Percentiles rank a stretch among this genome's conserved stretches.
phyloP scores from a whole-genome alignment of 2,888 invertebrate genomes.

The Lasioglossum villosulum region DNA sequence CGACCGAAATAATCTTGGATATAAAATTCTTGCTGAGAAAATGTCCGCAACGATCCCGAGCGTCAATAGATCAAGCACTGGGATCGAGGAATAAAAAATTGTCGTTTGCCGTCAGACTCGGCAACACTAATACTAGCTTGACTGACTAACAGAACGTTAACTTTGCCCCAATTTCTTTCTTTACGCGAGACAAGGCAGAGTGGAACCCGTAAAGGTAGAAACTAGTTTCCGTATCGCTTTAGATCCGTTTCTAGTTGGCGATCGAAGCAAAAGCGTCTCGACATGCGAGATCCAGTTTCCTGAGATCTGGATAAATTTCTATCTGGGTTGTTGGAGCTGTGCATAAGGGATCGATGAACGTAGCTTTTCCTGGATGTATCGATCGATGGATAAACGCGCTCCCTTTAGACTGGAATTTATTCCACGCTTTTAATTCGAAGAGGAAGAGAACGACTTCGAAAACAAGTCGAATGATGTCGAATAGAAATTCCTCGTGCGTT shows the following conservation, averaged over 20 bases:
- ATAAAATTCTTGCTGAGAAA: neutral
- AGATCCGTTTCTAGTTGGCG: slow-evolving; percentile 10
- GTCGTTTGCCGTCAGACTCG: neutral
- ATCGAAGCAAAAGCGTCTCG: slow-evolving; percentile 28
- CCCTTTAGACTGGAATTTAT: neutral
- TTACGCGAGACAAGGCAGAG: neutral
- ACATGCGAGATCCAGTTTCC: slow-evolving; percentile 22
- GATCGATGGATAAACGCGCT: neutral
- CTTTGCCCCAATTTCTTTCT: slow-evolving; percentile 37
- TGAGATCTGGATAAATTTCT: slow-evolving; percentile 25
- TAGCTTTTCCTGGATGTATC: neutral
- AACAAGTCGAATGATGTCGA: neutral
- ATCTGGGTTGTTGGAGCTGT: neutral
- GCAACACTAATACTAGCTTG: neutral
- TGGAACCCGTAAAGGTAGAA: slow-evolving; percentile 25
- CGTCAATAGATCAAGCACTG: neutral
- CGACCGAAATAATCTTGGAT: neutral
- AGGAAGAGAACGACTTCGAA: neutral
- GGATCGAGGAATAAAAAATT: neutral
- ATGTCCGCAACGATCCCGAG: neutral
- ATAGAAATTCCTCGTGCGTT: neutral
- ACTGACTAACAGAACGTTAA: slow-evolving; percentile 36
- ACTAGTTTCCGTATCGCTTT: slow-evolving; percentile 23
- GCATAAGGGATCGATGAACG: neutral
- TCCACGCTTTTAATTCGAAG: neutral